phyloP scores from a whole-genome alignment of 1,140 invertebrate genomes.

The Sinonovacula constricta region DNA sequence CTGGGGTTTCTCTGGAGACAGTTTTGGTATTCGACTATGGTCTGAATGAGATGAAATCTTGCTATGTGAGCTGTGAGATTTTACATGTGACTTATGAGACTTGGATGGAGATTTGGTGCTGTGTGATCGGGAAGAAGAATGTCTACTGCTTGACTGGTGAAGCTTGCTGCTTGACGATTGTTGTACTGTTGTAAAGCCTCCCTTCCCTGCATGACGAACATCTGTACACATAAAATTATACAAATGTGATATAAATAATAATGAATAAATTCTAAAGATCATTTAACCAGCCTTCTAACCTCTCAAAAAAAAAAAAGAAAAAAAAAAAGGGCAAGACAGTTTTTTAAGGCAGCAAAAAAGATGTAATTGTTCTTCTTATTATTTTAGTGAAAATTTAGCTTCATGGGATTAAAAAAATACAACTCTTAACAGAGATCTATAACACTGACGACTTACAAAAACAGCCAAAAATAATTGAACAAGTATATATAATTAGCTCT shows the following conservation, averaged over 20 bases:
- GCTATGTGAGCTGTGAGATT: slow-evolving; percentile 7
- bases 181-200: not conserved
- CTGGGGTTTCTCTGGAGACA: slow-evolving; percentile 19
- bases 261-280: too few species aligned
- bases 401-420: too few species aligned
- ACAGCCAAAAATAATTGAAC: too few species aligned
- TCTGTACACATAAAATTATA: slow-evolving; percentile 22
- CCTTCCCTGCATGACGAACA: slow-evolving; percentile 40
- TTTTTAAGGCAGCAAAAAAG: too few species aligned
- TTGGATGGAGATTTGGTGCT: slow-evolving; percentile 33
- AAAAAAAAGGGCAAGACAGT: too few species aligned
- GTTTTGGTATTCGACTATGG: not conserved
- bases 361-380: too few species aligned
- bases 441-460: too few species aligned
- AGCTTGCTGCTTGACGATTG: slow-evolving; percentile 11
- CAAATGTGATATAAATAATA: too few species aligned
- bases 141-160: slow-evolving; percentile 35
- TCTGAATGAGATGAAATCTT: not conserved
- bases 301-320: too few species aligned
- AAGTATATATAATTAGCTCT: not conserved
- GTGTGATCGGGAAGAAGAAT: slow-evolving; percentile 40
- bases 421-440: too few species aligned
- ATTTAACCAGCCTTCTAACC: too few species aligned
- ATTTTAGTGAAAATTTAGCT: too few species aligned
- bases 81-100: slow-evolving; percentile 11